phyloP scores from a whole-genome alignment of 2,113 vertebrate species.

The Rhabdomys dilectus region DNA sequence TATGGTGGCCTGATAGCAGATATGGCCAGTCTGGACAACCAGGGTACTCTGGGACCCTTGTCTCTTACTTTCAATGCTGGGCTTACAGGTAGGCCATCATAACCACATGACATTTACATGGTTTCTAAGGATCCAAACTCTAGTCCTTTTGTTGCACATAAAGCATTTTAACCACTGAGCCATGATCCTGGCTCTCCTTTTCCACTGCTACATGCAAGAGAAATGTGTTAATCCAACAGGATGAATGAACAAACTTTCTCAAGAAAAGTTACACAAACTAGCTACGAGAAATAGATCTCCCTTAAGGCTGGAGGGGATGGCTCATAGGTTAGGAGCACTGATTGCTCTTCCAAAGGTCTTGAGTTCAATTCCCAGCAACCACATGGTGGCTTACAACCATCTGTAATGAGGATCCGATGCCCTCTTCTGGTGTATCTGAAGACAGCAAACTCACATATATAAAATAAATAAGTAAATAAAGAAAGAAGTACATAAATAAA shows the following conservation, averaged over 20 bases:
- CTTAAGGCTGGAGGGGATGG: no score
- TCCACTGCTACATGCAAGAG: neutral
- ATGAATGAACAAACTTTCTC: neutral
- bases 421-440: no score
- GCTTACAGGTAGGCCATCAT: neutral
- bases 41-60: neutral
- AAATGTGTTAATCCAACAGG: neutral
- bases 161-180: neutral
- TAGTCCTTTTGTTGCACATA: neutral
- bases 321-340: no score
- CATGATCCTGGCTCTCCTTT: neutral
- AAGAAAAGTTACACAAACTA: constrained; percentile 48
- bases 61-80: neutral
- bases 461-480: no score
- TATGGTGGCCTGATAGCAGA: neutral
- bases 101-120: neutral
- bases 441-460: no score
- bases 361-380: no score
- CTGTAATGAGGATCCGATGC: no score
- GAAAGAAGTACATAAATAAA: no score
- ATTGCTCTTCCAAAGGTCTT: no score
- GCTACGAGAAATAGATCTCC: neutral
- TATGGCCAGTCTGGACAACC: neutral
- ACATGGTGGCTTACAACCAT: no score
- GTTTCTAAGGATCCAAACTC: neutral